Evolutionary conservation across 2,888 invertebrate genomes (phyloP).

Genomic region (Physocephala rufipes): DNA sequence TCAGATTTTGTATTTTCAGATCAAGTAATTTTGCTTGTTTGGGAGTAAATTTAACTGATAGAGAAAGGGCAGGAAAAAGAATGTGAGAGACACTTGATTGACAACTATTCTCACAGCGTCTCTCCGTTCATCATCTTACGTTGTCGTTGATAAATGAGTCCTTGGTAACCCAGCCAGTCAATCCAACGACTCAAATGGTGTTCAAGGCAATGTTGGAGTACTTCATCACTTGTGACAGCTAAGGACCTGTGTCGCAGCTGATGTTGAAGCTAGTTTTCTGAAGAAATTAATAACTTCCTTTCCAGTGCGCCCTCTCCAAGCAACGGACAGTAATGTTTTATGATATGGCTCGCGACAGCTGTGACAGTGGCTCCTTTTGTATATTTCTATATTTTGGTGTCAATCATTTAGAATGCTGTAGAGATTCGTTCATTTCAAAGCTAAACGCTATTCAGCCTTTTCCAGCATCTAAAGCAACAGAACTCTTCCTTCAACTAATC

Average conservation of each 20-base stretch:
- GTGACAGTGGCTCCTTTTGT: background rate
- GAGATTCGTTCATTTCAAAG: no score
- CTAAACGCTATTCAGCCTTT: no score
- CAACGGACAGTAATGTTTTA: background rate
- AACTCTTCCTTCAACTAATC: no score
- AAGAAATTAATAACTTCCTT: constrained; percentile 1
- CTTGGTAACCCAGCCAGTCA: background rate
- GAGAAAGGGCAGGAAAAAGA: constrained; percentile 14
- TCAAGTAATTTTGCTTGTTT: no score
- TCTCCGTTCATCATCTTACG: constrained; percentile 16
- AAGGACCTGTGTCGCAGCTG: constrained; percentile 19
- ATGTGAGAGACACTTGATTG: constrained; percentile 22
- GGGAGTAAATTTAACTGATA: no score
- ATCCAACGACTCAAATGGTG: background rate
- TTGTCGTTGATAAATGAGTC: constrained; percentile 30
- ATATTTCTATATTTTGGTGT: background rate
- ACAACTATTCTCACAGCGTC: no score
- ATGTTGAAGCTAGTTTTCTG: constrained; percentile 13
- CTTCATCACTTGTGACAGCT: constrained; percentile 21
- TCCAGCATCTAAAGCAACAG: no score
- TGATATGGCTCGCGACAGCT: background rate
- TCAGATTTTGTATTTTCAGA: no score
- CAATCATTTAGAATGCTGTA: no score
- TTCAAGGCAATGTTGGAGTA: background rate
- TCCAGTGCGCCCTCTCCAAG: background rate